These are phyloP conservation scores for Pemphigus obesinymphae DNA, from an alignment of 1,140 invertebrate species.

Conservation along the genomic window DNA sequence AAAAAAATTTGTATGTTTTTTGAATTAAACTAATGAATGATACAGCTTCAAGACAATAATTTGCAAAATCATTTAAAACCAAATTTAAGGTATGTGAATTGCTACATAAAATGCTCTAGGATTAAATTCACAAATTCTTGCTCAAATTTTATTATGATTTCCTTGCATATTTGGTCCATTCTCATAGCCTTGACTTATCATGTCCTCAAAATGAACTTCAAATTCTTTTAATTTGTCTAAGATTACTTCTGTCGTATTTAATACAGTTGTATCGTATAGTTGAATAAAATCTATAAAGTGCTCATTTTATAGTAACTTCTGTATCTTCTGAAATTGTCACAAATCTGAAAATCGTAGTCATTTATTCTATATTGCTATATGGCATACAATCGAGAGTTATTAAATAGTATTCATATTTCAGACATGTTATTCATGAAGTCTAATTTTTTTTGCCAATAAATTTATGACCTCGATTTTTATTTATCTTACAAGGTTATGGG, in stretches of 20 bases:
- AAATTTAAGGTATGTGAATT: slow-evolving; percentile 49
- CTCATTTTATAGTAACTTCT: slow-evolving; percentile 44
- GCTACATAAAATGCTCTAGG: slow-evolving; percentile 45
- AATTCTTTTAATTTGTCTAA: slow-evolving; percentile 17
- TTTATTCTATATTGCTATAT: slow-evolving; percentile 25
- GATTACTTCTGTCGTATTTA: not conserved
- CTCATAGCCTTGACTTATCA: slow-evolving; percentile 45
- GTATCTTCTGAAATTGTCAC: slow-evolving; percentile 37
- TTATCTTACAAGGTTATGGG: not conserved
- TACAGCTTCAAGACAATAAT: slow-evolving; percentile 47
- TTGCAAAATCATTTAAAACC: slow-evolving; percentile 47
- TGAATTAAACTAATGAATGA: slow-evolving; percentile 46
- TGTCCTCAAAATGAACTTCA: slow-evolving; percentile 43
- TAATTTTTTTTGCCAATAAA: slow-evolving; percentile 46
- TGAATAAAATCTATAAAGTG: slow-evolving; percentile 45
- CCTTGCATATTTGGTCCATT: slow-evolving; percentile 45
- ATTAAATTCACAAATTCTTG: slow-evolving; percentile 45
- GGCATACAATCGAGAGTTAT: slow-evolving; percentile 28
- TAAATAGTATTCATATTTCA: slow-evolving; percentile 10
- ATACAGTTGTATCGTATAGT: slow-evolving; percentile 16
- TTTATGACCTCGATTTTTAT: slow-evolving; percentile 47
- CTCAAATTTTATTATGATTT: slow-evolving; percentile 43
- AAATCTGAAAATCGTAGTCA: not conserved
- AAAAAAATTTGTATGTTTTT: slow-evolving; percentile 46
- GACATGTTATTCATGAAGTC: not conserved